Conservation (phyloP, 1,140 invertebrate species). For the Maniola jurtina region DNA sequence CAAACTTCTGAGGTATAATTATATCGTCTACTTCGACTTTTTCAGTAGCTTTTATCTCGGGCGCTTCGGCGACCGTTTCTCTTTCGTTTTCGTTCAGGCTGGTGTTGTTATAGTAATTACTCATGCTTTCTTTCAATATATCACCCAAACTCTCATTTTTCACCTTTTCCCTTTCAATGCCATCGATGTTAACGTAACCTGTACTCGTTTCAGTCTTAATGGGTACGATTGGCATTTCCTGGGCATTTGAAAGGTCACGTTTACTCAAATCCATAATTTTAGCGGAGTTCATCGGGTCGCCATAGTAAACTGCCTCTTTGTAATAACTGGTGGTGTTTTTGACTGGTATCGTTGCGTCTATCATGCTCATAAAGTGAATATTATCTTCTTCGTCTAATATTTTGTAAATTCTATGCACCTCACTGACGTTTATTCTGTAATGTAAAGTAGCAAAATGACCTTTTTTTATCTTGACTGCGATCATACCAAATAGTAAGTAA, state of each 20-base stretch:
- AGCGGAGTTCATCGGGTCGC: constrained; percentile 15
- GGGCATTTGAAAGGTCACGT: constrained; percentile 36
- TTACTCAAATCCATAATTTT: constrained; percentile 19
- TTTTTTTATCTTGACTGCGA: too few species aligned
- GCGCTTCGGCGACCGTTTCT: constrained; percentile 22
- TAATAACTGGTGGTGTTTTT: constrained; percentile 33
- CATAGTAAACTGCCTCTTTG: constrained; percentile 9
- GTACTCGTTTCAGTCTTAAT: constrained; percentile 72
- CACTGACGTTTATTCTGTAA: constrained; percentile 73
- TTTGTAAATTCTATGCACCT: constrained; percentile 74
- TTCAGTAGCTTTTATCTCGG: constrained; percentile 16
- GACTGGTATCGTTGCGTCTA: constrained; percentile 46
- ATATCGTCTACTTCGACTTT: constrained; percentile 66
- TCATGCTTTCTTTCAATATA: constrained; percentile 60
- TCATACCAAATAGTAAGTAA: too few species aligned
- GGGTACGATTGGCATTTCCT: constrained; percentile 55
- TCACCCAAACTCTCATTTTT: constrained; percentile 58
- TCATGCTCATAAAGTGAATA: constrained; percentile 66
- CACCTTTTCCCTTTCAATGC: constrained; percentile 63
- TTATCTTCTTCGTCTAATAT: constrained; percentile 75
- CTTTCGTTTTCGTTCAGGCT: constrained; percentile 35
- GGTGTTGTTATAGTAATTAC: constrained; percentile 50
- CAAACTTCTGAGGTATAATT: constrained; percentile 45
- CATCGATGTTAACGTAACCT: constrained; percentile 70
- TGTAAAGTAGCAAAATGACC: background rate